Conservation (phyloP, 2,113 vertebrate genomes). For the Ibidorhyncha struthersii region DNA sequence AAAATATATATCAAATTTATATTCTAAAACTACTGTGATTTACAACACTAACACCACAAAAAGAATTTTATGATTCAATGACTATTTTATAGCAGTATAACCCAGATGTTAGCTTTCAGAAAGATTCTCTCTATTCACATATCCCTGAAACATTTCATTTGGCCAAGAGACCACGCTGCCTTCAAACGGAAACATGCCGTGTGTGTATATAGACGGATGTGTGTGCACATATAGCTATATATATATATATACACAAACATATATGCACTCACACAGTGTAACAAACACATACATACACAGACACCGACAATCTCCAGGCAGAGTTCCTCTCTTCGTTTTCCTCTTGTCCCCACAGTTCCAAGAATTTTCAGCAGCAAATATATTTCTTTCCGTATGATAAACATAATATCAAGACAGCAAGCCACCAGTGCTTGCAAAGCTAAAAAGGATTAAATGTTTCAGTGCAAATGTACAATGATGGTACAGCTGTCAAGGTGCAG, state of each 20-base stretch:
- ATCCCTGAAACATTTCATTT: conserved; percentile 68
- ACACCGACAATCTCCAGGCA: conserved; percentile 12
- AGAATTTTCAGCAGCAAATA: conserved; percentile 81
- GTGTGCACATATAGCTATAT: conserved; percentile 40
- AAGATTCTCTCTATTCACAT: conserved; percentile 24
- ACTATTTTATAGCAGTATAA: conserved; percentile 57
- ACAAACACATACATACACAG: background rate
- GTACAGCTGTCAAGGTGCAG: conserved; percentile 71
- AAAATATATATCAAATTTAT: conserved; percentile 76
- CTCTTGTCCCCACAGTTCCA: conserved; percentile 60
- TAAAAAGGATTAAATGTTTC: conserved; percentile 72
- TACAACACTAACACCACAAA: conserved; percentile 67
- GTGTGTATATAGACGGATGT: background rate
- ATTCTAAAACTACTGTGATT: conserved; percentile 71
- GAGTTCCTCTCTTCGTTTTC: conserved; percentile 29
- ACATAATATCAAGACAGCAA: conserved; percentile 80
- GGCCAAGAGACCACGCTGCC: conserved; percentile 22
- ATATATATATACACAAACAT: conserved; percentile 46
- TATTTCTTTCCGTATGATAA: conserved; percentile 74
- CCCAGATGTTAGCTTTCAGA: conserved; percentile 42
- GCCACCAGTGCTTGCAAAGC: conserved; percentile 83
- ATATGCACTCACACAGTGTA: conserved; percentile 46
- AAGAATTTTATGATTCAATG: conserved; percentile 47
- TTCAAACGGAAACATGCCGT: conserved; percentile 25
- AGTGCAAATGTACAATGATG: conserved; percentile 80